phyloP scores from a whole-genome alignment of 2,113 vertebrate species.

The Fukomys damarensis region DNA sequence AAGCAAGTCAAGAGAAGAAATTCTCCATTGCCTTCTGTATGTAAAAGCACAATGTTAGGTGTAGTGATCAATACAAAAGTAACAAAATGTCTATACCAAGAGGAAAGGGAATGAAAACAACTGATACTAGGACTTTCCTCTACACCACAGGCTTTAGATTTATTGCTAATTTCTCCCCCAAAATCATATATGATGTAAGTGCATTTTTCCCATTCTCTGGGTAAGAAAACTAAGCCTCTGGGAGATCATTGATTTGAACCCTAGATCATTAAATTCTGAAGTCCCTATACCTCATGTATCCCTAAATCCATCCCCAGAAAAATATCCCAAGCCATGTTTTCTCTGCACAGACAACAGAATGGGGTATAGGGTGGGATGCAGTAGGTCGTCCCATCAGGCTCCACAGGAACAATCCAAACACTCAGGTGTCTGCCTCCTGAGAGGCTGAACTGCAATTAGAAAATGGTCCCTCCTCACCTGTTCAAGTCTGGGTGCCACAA shows the following conservation, averaged over 20 bases:
- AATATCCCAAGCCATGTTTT: background rate
- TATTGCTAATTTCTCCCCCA: background rate
- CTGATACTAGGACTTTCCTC: background rate
- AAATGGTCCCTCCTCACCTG: background rate
- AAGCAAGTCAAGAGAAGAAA: constrained; percentile 15
- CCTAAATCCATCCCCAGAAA: background rate
- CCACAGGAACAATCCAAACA: background rate
- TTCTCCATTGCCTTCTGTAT: background rate
- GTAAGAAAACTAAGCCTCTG: background rate
- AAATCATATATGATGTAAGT: background rate
- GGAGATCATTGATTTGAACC: background rate
- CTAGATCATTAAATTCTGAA: background rate
- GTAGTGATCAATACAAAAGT: background rate
- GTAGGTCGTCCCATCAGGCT: background rate
- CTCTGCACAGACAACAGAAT: background rate
- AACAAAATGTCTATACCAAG: background rate
- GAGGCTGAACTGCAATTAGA: background rate
- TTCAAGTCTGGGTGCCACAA: background rate
- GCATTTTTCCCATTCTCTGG: background rate
- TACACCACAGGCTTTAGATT: background rate
- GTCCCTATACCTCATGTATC: background rate
- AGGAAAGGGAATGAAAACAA: background rate
- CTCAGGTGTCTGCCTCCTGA: background rate
- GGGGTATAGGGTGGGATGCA: background rate
- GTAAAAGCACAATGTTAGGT: background rate